phyloP scores from a whole-genome alignment of 2,888 invertebrate genomes.

The Elysia crispata region DNA sequence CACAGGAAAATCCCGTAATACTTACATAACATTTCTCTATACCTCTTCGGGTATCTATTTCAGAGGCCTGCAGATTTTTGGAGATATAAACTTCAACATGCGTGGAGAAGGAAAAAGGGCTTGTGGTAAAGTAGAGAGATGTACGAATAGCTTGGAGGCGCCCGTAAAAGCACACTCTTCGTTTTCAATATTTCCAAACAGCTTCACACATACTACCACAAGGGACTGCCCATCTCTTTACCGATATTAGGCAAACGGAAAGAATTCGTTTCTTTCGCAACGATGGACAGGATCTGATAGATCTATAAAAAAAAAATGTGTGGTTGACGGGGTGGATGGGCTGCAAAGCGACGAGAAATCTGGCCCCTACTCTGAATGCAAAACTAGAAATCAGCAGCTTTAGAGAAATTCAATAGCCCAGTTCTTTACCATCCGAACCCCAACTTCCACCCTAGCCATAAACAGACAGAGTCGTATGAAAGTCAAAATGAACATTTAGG shows the following conservation, averaged over 20 bases:
- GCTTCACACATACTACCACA: constrained; percentile 37
- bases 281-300: constrained; percentile 53
- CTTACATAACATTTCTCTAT: constrained; percentile 61
- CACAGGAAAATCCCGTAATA: constrained; percentile 28
- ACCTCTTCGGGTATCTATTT: constrained; percentile 53
- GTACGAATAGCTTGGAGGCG: constrained; percentile 42
- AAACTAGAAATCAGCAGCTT: constrained; percentile 32
- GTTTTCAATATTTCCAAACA: constrained; percentile 64
- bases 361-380: constrained; percentile 60
- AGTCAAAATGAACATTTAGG: too few relatives aligned
- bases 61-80: constrained; percentile 62
- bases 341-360: constrained; percentile 66
- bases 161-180: constrained; percentile 37
- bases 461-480: too few relatives aligned
- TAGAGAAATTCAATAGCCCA: background rate
- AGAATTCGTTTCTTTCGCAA: constrained; percentile 45
- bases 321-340: constrained; percentile 70
- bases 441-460: too few relatives aligned
- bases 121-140: background rate
- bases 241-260: background rate
- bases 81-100: constrained; percentile 66
- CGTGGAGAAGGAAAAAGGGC: constrained; percentile 19
- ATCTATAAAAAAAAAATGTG: constrained; percentile 61
- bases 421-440: too few relatives aligned
- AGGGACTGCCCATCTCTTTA: constrained; percentile 22